A percentile compares a stretch with the other conserved stretches of the same genome.
These are phyloP conservation scores for Astyanax mexicanus DNA, from an alignment of 2,797 vertebrate species.

Conservation along the genomic window DNA sequence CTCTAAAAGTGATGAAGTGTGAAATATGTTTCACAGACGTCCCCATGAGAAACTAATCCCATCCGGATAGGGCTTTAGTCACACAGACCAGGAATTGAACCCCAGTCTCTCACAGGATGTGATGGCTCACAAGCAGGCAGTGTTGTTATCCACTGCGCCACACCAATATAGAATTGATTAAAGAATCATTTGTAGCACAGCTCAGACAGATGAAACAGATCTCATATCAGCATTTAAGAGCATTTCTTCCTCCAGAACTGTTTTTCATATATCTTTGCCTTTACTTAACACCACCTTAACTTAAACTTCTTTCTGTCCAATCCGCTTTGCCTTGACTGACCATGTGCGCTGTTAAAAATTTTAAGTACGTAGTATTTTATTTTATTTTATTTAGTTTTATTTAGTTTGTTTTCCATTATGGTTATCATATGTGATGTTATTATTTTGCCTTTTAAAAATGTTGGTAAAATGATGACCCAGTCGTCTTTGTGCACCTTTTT, in stretches of 20 bases:
- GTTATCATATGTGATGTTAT: not conserved
- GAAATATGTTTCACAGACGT: no score
- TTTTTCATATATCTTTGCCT: conserved; percentile 58
- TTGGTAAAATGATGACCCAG: conserved; percentile 19
- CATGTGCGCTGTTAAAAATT: conserved; percentile 38
- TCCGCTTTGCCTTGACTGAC: conserved; percentile 53
- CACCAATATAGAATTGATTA: not conserved
- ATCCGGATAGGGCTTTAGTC: no score
- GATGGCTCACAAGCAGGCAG: no score
- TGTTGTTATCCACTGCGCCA: no score
- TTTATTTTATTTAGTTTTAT: conserved; percentile 20
- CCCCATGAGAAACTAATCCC: no score
- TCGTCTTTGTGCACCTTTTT: conserved; percentile 47
- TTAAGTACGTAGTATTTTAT: conserved; percentile 15
- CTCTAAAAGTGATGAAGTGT: no score
- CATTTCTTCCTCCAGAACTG: conserved; percentile 48
- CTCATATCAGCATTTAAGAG: conserved; percentile 31
- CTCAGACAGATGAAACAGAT: not conserved
- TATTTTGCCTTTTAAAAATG: not conserved
- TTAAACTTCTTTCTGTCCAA: conserved; percentile 47
- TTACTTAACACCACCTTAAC: conserved; percentile 45
- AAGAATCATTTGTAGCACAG: not conserved
- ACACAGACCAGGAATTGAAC: no score
- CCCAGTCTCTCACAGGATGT: no score
- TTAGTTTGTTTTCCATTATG: conserved; percentile 1